Conservation (phyloP, 1,140 invertebrate genomes). For the Drosophila nebulosa region DNA sequence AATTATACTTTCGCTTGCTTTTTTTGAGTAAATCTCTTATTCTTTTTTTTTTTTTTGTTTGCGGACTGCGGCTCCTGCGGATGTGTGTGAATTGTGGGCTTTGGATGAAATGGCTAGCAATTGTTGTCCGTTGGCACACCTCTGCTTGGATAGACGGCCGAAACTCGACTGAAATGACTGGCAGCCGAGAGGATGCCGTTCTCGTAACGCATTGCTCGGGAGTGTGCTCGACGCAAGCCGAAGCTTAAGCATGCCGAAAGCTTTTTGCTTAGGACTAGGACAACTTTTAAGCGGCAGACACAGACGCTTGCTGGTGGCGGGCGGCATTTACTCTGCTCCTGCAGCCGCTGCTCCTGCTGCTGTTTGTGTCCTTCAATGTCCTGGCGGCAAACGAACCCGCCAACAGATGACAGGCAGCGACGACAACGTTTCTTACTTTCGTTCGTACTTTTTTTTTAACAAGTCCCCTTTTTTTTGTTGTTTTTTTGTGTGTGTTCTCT, state of each 20-base stretch:
- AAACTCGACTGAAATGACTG: slow-evolving; percentile 68
- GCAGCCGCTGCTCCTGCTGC: slow-evolving; percentile 12
- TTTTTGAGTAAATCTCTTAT: slow-evolving; percentile 26
- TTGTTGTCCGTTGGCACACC: slow-evolving; percentile 57
- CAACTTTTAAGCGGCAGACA: slow-evolving; percentile 54
- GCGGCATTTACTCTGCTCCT: slow-evolving; percentile 11
- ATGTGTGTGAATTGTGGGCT: slow-evolving; percentile 17
- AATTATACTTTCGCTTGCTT: background rate
- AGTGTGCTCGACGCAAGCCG: slow-evolving; percentile 1
- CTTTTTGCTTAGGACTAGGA: slow-evolving; percentile 69
- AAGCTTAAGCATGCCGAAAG: slow-evolving; percentile 31
- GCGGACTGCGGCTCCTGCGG: slow-evolving; percentile 25
- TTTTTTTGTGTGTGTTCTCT: background rate
- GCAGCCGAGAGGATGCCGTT: slow-evolving; percentile 11
- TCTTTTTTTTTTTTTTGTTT: slow-evolving; percentile 18
- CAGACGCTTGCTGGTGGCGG: slow-evolving; percentile 29
- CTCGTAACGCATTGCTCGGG: slow-evolving; percentile 17
- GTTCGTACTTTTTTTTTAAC: slow-evolving; percentile 21
- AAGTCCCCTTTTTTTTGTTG: background rate
- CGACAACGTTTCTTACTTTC: slow-evolving; percentile 47
- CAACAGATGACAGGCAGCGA: slow-evolving; percentile 73
- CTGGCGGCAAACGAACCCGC: slow-evolving; percentile 68
- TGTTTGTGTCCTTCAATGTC: slow-evolving; percentile 75
- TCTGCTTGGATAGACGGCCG: slow-evolving; percentile 70
- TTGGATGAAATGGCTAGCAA: slow-evolving; percentile 3